These are phyloP conservation scores for Idaea straminata DNA, from an alignment of 2,888 invertebrate species.

Conservation along the genomic window DNA sequence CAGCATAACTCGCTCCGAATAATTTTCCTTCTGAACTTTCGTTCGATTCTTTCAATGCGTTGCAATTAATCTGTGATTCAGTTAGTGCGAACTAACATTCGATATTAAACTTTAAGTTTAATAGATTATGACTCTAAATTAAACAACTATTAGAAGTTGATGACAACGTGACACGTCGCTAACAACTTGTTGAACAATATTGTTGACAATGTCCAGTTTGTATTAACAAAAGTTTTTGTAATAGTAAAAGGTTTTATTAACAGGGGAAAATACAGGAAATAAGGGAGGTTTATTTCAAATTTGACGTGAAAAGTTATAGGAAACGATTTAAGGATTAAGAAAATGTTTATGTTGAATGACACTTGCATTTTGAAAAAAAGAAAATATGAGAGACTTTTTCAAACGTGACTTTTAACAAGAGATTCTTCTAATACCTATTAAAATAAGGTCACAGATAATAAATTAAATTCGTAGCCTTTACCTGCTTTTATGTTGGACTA, in stretches of 20 bases:
- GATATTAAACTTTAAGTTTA: slow-evolving; percentile 6
- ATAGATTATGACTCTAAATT: slow-evolving; percentile 5
- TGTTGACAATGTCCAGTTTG: slow-evolving; percentile 59
- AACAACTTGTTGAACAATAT: slow-evolving; percentile 67
- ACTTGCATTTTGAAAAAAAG: too few species aligned
- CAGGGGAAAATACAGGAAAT: slow-evolving; percentile 30
- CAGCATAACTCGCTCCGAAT: slow-evolving; percentile 14
- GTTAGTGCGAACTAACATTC: background rate
- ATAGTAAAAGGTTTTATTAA: slow-evolving; percentile 36
- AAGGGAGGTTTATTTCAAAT: slow-evolving; percentile 17
- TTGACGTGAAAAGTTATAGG: slow-evolving; percentile 6
- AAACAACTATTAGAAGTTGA: slow-evolving; percentile 6
- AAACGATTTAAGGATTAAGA: background rate
- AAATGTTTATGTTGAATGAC: background rate
- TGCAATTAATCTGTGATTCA: background rate
- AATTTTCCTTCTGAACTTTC: background rate
- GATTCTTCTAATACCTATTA: too few species aligned
- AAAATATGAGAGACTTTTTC: too few species aligned
- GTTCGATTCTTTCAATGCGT: background rate
- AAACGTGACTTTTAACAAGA: too few species aligned
- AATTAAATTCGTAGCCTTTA: too few species aligned
- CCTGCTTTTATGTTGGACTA: too few species aligned
- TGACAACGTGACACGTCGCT: slow-evolving; percentile 51
- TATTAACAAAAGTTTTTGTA: slow-evolving; percentile 48
- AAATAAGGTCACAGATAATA: too few species aligned